phyloP scores from a whole-genome alignment of 92 coral and sea anemone genomes.

The Isaurus tuberculatus region DNA sequence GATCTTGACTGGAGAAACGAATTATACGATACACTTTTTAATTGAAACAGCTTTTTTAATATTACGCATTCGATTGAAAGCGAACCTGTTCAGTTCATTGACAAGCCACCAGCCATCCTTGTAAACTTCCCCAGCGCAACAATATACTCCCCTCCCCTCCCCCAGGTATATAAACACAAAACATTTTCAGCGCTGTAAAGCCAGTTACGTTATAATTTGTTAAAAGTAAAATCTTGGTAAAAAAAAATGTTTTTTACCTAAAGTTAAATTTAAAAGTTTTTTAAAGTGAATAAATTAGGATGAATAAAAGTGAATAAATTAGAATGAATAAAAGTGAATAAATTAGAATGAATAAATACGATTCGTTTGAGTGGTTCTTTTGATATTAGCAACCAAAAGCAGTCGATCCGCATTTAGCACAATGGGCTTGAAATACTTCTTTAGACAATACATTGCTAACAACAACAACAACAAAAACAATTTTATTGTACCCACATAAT shows the following conservation, averaged over 20 bases:
- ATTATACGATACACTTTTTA: too few species aligned
- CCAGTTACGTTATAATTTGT: neutral
- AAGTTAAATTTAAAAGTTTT: too few species aligned
- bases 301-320: neutral
- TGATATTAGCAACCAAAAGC: constrained; percentile 7
- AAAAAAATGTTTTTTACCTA: too few species aligned
- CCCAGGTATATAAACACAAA: neutral
- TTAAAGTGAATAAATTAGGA: neutral
- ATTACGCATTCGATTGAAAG: constrained; percentile 6
- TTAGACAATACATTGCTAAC: too few species aligned
- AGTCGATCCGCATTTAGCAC: neutral
- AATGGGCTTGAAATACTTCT: neutral
- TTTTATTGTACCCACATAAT: too few species aligned
- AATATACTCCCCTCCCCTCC: neutral
- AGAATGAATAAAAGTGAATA: neutral
- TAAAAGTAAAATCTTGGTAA: neutral
- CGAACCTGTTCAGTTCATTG: constrained; percentile 19
- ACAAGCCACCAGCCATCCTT: constrained; percentile 27
- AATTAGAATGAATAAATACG: neutral
- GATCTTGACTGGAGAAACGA: neutral
- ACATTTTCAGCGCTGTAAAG: neutral
- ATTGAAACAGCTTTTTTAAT: neutral
- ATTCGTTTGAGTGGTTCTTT: constrained; percentile 19
- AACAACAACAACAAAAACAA: too few species aligned
- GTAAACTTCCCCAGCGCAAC: constrained; percentile 18